phyloP scores from a whole-genome alignment of 1,140 invertebrate genomes.

The Panagrolaimus sp. region DNA sequence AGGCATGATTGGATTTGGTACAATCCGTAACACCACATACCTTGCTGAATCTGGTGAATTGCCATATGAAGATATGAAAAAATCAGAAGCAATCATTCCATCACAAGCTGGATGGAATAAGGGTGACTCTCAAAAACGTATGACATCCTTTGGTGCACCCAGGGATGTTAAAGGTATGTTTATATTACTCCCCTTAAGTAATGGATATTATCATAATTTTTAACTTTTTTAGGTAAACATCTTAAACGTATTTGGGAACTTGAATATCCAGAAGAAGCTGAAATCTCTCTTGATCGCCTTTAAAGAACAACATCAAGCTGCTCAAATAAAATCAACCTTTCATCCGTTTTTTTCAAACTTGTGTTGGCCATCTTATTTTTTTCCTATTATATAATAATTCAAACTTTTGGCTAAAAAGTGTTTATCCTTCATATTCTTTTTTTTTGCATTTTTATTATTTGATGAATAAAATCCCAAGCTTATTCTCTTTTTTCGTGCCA shows the following conservation, averaged over 20 bases:
- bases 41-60: constrained; percentile 58
- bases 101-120: constrained; percentile 59
- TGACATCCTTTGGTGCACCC: constrained; percentile 52
- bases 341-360: too few relatives aligned
- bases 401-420: too few relatives aligned
- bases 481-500: too few relatives aligned
- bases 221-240: constrained; percentile 48
- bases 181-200: too few relatives aligned
- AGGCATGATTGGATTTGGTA: constrained; percentile 59
- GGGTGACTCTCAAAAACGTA: constrained; percentile 57
- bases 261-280: constrained; percentile 55
- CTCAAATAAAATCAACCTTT: neutral
- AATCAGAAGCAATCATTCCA: constrained; percentile 58
- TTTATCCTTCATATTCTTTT: too few relatives aligned
- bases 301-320: constrained; percentile 24
- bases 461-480: too few relatives aligned
- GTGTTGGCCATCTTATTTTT: too few relatives aligned
- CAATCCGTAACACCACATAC: constrained; percentile 58
- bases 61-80: constrained; percentile 60
- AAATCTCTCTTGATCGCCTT: constrained; percentile 51
- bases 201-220: too few relatives aligned
- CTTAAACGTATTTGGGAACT: constrained; percentile 56
- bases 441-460: too few relatives aligned
- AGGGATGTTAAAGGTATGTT: constrained; percentile 37
- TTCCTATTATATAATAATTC: too few relatives aligned